Percentiles rank a stretch among this genome's conserved stretches.
Evolutionary conservation across 2,888 invertebrate species (phyloP).

Genomic region (Drosophila prostipennis): DNA sequence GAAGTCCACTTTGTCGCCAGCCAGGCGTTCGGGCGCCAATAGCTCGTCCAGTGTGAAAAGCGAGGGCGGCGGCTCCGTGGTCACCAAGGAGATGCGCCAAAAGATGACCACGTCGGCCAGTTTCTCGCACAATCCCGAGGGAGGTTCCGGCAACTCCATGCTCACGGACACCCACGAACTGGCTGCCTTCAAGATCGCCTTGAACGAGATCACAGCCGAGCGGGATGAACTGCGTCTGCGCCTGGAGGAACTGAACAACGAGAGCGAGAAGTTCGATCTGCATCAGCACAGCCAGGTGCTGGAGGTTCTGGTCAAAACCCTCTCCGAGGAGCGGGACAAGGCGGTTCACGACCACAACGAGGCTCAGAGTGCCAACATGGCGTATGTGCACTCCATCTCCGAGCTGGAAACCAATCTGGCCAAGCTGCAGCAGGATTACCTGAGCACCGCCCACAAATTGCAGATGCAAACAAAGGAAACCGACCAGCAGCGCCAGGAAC

Average conservation of each 20-base stretch:
- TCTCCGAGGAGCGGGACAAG: conserved; percentile 75
- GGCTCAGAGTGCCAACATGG: conserved; percentile 61
- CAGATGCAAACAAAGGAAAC: conserved; percentile 85
- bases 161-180: conserved; percentile 68
- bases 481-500: conserved; percentile 85
- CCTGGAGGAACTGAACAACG: conserved; percentile 66
- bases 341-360: conserved; percentile 64
- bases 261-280: conserved; percentile 69
- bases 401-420: conserved; percentile 83
- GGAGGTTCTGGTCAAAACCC: conserved; percentile 61
- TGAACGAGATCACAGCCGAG: conserved; percentile 78
- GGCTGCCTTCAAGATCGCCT: conserved; percentile 79
- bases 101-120: conserved; percentile 56
- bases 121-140: conserved; percentile 45
- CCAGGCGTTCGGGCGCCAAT: conserved; percentile 42
- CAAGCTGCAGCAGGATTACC: conserved; percentile 84
- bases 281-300: conserved; percentile 70
- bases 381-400: conserved; percentile 81
- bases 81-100: conserved; percentile 51
- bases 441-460: conserved; percentile 85
- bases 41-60: conserved; percentile 58
- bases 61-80: conserved; percentile 45
- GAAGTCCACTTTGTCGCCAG: conserved; percentile 70
- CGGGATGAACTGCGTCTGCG: conserved; percentile 79
- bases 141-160: conserved; percentile 15